phyloP scores from a whole-genome alignment of 2,888 invertebrate genomes.

The Mesorhabditis belari region DNA sequence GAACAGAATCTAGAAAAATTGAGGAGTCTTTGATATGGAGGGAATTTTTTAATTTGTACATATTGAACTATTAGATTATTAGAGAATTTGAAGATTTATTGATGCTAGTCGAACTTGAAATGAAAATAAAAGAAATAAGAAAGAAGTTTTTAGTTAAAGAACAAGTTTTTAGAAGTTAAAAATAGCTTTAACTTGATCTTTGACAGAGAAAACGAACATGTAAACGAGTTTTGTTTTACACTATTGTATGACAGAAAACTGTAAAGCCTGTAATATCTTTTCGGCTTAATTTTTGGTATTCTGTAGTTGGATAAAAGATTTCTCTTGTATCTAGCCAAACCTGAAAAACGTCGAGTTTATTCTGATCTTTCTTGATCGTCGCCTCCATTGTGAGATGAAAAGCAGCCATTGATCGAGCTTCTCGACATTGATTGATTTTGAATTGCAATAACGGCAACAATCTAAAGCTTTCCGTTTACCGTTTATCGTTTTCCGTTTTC shows the following conservation, averaged over 20 bases:
- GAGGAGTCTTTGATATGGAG: neutral
- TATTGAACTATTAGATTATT: neutral
- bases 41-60: neutral
- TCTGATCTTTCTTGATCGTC: constrained; percentile 75
- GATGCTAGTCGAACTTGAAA: neutral
- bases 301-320: too few species aligned
- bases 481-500: too few species aligned
- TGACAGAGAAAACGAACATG: neutral
- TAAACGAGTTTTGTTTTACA: too few species aligned
- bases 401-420: constrained; percentile 89
- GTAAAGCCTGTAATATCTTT: too few species aligned
- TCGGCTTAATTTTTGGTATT: too few species aligned
- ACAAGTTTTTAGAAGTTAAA: neutral
- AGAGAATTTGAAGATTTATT: neutral
- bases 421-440: constrained; percentile 85
- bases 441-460: constrained; percentile 88
- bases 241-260: too few species aligned
- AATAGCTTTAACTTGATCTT: neutral
- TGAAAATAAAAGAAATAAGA: neutral
- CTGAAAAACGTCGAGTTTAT: constrained; percentile 49
- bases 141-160: neutral
- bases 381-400: constrained; percentile 99
- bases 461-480: too few species aligned
- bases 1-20: neutral
- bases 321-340: constrained; percentile 18